These are phyloP conservation scores for Geothlypis trichas DNA, from an alignment of 2,113 vertebrate genomes.

Conservation along the genomic window DNA sequence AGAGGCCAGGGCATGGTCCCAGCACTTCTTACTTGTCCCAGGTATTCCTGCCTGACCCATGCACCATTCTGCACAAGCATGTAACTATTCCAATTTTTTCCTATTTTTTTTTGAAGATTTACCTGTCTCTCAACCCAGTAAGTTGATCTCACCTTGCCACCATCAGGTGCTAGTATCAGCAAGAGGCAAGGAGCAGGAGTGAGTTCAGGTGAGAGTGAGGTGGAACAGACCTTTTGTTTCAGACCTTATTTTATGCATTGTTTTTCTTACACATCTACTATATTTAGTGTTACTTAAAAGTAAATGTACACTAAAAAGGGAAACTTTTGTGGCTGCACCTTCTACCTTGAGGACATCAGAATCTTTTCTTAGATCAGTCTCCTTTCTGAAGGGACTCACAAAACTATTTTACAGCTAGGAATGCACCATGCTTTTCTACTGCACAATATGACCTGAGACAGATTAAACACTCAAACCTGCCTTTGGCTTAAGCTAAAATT, in stretches of 20 bases:
- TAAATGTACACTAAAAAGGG: background rate
- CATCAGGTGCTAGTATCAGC: background rate
- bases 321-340: background rate
- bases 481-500: background rate
- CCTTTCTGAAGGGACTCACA: background rate
- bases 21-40: background rate
- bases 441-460: background rate
- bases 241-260: background rate
- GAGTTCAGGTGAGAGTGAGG: background rate
- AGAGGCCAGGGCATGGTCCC: background rate
- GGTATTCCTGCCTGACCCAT: accelerated
- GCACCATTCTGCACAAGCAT: accelerated
- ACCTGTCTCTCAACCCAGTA: background rate
- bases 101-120: background rate
- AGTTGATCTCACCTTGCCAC: background rate
- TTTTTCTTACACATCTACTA: background rate
- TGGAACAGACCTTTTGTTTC: background rate
- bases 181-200: background rate
- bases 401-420: background rate
- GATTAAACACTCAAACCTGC: background rate
- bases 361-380: background rate
- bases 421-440: background rate
- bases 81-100: background rate
- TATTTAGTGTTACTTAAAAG: background rate
- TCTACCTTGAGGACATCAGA: background rate